Evolutionary conservation across 2,888 invertebrate species (phyloP).

Genomic region (Philopedon plagiatum): DNA sequence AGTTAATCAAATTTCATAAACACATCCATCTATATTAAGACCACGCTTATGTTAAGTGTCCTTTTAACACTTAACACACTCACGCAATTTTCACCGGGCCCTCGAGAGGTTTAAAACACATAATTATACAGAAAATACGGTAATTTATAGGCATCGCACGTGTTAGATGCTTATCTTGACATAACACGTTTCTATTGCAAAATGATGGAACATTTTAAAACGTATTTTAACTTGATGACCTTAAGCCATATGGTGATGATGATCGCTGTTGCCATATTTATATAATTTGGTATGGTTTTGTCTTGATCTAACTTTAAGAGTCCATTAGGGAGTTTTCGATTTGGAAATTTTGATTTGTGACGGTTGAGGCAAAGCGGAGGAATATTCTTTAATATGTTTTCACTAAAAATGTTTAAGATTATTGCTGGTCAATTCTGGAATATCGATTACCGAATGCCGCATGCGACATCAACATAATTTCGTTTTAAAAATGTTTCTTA

Average conservation of each 20-base stretch:
- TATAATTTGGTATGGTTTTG: not conserved
- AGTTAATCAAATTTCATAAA: not conserved
- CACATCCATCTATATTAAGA: not conserved
- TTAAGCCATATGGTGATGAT: not conserved
- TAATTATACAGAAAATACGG: conserved; percentile 13
- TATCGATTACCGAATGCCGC: no score
- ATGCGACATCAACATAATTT: no score
- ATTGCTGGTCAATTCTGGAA: no score
- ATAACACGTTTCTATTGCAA: conserved; percentile 3
- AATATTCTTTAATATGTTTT: no score
- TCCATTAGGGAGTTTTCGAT: no score
- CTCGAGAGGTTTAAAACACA: not conserved
- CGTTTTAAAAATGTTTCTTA: no score
- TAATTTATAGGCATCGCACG: conserved; percentile 15
- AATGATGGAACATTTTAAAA: conserved; percentile 11
- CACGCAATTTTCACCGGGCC: conserved; percentile 22
- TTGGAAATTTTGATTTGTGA: no score
- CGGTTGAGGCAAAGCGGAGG: no score
- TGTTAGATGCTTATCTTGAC: conserved; percentile 12
- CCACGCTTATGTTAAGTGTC: conserved; percentile 1
- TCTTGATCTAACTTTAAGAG: no score
- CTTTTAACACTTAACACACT: conserved; percentile 9
- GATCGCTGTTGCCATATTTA: not conserved
- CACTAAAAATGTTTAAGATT: no score
- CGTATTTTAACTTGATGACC: conserved; percentile 2